These are phyloP conservation scores for Eupithecia centaureata DNA, from an alignment of 2,888 invertebrate species.

Conservation along the genomic window DNA sequence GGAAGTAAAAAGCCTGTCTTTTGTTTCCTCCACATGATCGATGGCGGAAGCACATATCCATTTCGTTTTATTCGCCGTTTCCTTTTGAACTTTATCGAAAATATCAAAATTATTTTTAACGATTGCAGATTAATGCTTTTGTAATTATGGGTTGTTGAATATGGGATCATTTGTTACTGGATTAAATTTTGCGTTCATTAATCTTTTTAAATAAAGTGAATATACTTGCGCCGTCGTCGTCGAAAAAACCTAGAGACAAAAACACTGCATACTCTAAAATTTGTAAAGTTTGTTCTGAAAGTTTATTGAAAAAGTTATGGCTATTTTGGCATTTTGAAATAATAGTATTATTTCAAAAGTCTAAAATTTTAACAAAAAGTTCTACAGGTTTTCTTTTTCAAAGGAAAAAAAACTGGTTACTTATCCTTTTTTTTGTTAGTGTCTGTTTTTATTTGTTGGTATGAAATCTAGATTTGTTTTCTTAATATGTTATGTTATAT, in stretches of 20 bases:
- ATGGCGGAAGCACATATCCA: constrained; percentile 74
- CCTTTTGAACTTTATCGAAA: constrained; percentile 63
- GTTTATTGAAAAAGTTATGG: too few species aligned
- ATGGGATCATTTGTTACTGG: constrained; percentile 31
- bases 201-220: constrained; percentile 14
- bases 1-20: constrained; percentile 58
- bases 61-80: constrained; percentile 71
- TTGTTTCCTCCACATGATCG: constrained; percentile 70
- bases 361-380: too few species aligned
- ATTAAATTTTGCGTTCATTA: constrained; percentile 26
- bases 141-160: constrained; percentile 59
- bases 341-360: not conserved
- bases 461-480: not conserved
- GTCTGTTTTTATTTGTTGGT: too few species aligned
- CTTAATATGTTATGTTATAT: not conserved
- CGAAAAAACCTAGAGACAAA: not conserved
- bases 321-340: too few species aligned
- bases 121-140: constrained; percentile 65
- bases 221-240: not conserved
- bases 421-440: too few species aligned
- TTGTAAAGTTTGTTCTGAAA: not conserved
- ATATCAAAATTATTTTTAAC: constrained; percentile 48
- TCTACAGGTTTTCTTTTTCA: not conserved
- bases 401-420: not conserved
- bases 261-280: not conserved